A percentile compares a stretch with the other conserved stretches of the same genome.
These are phyloP conservation scores for Phasianus colchicus DNA, from an alignment of 2,113 vertebrate species.

Conservation along the genomic window DNA sequence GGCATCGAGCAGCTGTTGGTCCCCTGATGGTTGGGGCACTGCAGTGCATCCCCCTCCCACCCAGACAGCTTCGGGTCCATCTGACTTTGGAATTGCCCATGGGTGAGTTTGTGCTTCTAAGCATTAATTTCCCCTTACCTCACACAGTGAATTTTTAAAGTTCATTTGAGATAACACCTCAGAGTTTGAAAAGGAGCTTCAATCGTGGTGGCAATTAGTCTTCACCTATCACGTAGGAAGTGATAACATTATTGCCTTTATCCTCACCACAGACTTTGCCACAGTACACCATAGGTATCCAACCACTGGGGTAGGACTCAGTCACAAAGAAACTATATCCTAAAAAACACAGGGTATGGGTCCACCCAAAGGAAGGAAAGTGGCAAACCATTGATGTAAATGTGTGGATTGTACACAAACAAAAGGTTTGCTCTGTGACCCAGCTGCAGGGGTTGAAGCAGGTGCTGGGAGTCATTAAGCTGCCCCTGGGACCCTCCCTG, in stretches of 20 bases:
- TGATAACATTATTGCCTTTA: background rate
- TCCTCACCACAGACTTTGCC: background rate
- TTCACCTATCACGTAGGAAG: background rate
- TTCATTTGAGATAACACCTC: background rate
- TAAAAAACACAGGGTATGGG: no score
- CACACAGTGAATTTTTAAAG: background rate
- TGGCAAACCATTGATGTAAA: background rate
- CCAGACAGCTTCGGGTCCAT: rapidly evolving
- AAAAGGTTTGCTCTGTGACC: background rate
- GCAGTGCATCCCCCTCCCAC: rapidly evolving
- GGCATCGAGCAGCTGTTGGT: background rate
- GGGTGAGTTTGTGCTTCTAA: background rate
- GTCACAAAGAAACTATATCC: background rate
- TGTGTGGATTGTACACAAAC: background rate
- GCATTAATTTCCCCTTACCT: background rate
- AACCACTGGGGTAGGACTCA: background rate
- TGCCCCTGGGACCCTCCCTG: no score
- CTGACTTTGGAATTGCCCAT: background rate
- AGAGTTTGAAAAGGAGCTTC: background rate
- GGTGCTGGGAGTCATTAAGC: no score
- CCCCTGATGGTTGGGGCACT: rapidly evolving
- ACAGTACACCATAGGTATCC: background rate
- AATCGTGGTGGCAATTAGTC: background rate
- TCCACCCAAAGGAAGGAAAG: background rate
- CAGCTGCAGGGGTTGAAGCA: no score